Base-by-base conservation (phyloP, 2,888 invertebrate species). In the Temnothorax unifasciatus region DNA sequence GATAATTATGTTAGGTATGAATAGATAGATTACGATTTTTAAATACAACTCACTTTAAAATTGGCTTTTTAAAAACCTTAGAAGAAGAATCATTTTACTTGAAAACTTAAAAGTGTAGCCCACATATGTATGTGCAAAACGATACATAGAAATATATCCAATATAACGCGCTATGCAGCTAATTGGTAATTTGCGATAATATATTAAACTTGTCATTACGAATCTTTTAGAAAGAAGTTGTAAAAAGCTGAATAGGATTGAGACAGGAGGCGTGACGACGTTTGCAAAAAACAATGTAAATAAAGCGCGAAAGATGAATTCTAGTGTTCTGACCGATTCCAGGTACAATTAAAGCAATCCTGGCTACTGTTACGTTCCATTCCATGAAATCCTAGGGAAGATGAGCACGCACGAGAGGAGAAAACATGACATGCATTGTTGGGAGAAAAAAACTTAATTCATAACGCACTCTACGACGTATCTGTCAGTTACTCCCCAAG, bases 271-370 rank as follows among this genome's bases (percentile, higher is more conserved):
- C 29, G n/a, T 59, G 52, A 77, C 25, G 21, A 11, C 9, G 38
- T 25, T 50, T 52, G 47, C 25, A 71, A 64, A 29, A 82, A 84
- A 73, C 18, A 52, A 13, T 68, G 11, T 41, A 74, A 84, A 61
- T 61, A 54, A 83, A 71, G 85, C 68, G 84, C 83, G 77, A 82
- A 18, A 57, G 15, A 57, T 77, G 85, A 87, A 85, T 87, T 91
- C 88, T 84, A 87, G 85, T 82, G 84, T 76, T 88, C 86, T 86
- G 87, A 91, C 85, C 86, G 89, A 87, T 93, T 93, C 92, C 91
- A 90, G 91, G 92, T 92, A 92, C 88, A 91, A 92, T 92, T 92
- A 92, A 88, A 84, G 83, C 83, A 85, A 77, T 85, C 82, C 88
- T 81, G 82, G 86, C 90, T 90, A 90, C 90, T 90, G 90, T 92